Conservation (phyloP, 2,888 invertebrate species). For the Caenorhabditis drosophilae region DNA sequence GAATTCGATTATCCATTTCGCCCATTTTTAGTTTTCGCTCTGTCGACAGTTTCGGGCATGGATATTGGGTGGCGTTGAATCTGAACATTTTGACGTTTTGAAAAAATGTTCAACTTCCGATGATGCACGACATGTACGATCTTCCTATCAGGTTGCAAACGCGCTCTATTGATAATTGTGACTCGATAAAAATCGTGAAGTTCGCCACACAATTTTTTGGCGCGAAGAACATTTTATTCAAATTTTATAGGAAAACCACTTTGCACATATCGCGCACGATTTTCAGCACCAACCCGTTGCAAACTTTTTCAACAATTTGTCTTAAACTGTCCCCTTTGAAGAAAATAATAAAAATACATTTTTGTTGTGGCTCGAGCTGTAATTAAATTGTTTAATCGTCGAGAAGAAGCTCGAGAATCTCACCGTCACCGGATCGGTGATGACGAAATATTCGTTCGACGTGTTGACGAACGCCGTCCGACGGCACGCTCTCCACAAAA, state of each 20-base stretch:
- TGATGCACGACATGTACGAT: too few species aligned
- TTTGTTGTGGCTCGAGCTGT: slow-evolving; percentile 70
- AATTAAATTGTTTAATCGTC: slow-evolving; percentile 4
- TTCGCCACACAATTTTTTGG: too few species aligned
- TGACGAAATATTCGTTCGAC: slow-evolving; percentile 87
- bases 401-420: slow-evolving; percentile 71
- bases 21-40: slow-evolving; percentile 95
- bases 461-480: slow-evolving; percentile 94
- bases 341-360: slow-evolving; percentile 83
- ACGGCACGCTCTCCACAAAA: slow-evolving; percentile 95
- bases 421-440: slow-evolving; percentile 90
- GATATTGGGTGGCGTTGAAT: slow-evolving; percentile 96
- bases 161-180: too few species aligned
- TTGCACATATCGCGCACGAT: too few species aligned
- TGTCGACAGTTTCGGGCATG: slow-evolving; percentile 93
- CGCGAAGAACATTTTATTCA: too few species aligned
- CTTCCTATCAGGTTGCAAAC: too few species aligned
- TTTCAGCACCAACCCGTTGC: slow-evolving; percentile 82
- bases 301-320: slow-evolving; percentile 94
- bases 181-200: too few species aligned
- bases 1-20: slow-evolving; percentile 95
- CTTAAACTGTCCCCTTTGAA: slow-evolving; percentile 93
- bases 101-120: too few species aligned
- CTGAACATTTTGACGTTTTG: slow-evolving; percentile 59
- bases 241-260: too few species aligned